A percentile compares a stretch with the other conserved stretches of the same genome.
These are phyloP conservation scores for Tursiops truncatus DNA, from an alignment of 2,113 vertebrate genomes.

Conservation along the genomic window DNA sequence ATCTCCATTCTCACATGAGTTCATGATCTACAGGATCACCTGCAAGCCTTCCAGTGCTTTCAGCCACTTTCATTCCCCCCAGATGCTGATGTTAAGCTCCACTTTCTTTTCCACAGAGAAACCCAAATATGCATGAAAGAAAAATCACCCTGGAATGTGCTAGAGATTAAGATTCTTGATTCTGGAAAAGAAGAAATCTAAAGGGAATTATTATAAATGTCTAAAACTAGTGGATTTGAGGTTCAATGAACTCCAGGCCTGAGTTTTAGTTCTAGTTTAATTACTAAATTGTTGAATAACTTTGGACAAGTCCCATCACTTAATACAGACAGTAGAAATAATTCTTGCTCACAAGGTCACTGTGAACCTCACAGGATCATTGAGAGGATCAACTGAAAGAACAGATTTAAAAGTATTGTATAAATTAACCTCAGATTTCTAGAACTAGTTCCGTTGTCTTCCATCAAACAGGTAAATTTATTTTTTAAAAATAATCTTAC, in stretches of 20 bases:
- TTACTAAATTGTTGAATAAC: neutral
- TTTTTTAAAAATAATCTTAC: neutral
- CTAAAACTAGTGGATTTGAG: neutral
- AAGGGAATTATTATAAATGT: neutral
- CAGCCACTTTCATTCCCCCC: neutral
- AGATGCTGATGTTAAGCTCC: neutral
- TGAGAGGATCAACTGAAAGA: neutral
- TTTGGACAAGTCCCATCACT: neutral
- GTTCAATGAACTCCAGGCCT: neutral
- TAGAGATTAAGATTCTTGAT: neutral
- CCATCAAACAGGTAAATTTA: neutral
- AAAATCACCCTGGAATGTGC: neutral
- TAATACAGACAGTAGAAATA: neutral
- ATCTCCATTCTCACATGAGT: neutral
- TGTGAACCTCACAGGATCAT: neutral
- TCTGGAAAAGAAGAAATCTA: neutral
- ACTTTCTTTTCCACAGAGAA: conserved; percentile 7
- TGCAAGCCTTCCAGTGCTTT: neutral
- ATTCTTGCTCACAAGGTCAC: neutral
- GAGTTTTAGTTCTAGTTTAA: neutral
- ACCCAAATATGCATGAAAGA: neutral
- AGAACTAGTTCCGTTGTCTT: neutral
- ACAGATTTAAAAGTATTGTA: neutral
- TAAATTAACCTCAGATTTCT: neutral
- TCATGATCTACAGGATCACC: neutral